Conservation (phyloP, 2,888 invertebrate genomes). For the Calephelis perditalis region DNA sequence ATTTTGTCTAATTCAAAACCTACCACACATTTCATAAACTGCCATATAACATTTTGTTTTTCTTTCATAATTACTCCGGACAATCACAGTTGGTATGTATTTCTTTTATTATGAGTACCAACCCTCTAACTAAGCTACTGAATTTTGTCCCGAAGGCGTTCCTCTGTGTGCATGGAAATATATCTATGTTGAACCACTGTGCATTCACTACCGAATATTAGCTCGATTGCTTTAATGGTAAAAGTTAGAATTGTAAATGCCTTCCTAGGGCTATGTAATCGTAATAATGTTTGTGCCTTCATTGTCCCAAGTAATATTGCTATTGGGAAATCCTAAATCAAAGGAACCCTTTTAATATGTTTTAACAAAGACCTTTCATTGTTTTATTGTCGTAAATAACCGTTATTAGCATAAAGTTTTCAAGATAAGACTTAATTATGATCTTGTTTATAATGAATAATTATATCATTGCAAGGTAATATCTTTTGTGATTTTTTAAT, state of each 20-base stretch:
- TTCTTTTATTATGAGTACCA: constrained; percentile 35
- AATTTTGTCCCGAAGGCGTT: constrained; percentile 19
- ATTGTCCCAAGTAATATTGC: background rate
- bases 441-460: background rate
- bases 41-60: constrained; percentile 52
- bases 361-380: background rate
- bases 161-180: constrained; percentile 42
- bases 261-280: constrained; percentile 8
- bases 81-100: constrained; percentile 71
- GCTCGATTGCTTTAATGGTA: constrained; percentile 4
- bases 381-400: constrained; percentile 4
- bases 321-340: constrained; percentile 17
- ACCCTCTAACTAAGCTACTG: constrained; percentile 22
- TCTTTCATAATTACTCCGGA: constrained; percentile 67
- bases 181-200: constrained; percentile 19
- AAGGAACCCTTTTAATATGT: background rate
- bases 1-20: background rate
- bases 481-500: too few species aligned
- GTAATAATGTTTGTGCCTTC: constrained; percentile 5
- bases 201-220: constrained; percentile 20
- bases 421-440: constrained; percentile 10
- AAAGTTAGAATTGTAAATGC: constrained; percentile 1
- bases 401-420: constrained; percentile 19
- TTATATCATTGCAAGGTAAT: too few species aligned
- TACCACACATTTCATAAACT: background rate